Evolutionary conservation across 1,140 invertebrate species (phyloP).

Genomic region (Bombus breviceps): DNA sequence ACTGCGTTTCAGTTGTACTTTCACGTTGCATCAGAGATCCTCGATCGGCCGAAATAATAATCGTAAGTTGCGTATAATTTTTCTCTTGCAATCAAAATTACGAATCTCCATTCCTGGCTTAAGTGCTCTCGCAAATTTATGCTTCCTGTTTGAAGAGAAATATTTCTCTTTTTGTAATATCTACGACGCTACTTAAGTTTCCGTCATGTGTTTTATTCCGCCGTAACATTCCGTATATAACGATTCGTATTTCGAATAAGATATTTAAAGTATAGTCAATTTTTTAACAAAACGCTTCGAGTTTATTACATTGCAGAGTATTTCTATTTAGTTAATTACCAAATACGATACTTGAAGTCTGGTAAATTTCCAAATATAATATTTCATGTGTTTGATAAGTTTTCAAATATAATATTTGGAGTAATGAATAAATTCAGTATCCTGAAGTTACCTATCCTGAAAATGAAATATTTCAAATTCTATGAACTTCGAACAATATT

Average conservation of each 20-base stretch:
- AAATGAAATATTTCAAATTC: too few species aligned
- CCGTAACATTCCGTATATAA: not conserved
- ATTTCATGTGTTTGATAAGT: not conserved
- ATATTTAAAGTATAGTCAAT: not conserved
- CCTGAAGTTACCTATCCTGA: too few species aligned
- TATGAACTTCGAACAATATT: too few species aligned
- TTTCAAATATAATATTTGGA: not conserved
- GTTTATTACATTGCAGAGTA: not conserved
- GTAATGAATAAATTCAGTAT: not conserved
- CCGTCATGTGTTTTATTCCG: too few species aligned
- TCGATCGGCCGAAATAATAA: constrained; percentile 10
- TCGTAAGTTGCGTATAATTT: constrained; percentile 7
- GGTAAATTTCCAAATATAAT: not conserved
- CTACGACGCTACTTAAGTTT: not conserved
- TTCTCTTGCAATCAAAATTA: not conserved
- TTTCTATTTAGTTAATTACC: too few species aligned
- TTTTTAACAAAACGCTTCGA: not conserved
- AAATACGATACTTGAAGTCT: too few species aligned
- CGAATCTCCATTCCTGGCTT: not conserved
- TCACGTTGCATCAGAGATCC: constrained; percentile 12
- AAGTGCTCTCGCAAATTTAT: not conserved
- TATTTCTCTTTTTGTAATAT: too few species aligned
- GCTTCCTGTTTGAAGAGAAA: not conserved
- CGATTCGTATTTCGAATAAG: too few species aligned
- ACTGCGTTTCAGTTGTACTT: not conserved